Evolutionary conservation across 92 coral and sea anemone genomes (phyloP).

Genomic region (Siderastrea radians): DNA sequence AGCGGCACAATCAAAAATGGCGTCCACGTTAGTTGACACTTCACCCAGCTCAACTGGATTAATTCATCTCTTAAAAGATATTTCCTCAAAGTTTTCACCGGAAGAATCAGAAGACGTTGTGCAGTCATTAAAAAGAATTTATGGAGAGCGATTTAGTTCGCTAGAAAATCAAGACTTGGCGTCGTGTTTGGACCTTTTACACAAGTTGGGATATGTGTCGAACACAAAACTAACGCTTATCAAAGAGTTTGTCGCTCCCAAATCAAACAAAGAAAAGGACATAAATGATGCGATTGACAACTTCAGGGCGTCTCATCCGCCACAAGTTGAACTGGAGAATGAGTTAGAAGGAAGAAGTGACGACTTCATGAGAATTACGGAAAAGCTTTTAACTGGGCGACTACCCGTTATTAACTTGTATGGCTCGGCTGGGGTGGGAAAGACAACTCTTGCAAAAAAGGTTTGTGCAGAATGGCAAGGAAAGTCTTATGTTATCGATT

Average conservation of each 20-base stretch:
- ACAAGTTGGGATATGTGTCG: conserved; percentile 11
- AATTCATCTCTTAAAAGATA: not conserved
- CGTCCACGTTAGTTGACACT: not conserved
- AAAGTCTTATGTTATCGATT: conserved; percentile 17
- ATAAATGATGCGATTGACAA: not conserved
- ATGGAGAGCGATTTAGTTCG: not conserved
- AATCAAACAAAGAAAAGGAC: not conserved
- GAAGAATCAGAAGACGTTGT: conserved; percentile 16
- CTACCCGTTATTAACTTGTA: conserved; percentile 61
- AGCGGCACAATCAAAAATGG: not conserved
- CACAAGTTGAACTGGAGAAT: not conserved
- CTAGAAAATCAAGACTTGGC: not conserved
- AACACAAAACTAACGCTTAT: not conserved
- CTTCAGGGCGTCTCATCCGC: not conserved
- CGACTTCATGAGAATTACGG: conserved; percentile 41
- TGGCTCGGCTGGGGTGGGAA: conserved; percentile 85
- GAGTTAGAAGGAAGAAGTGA: conserved; percentile 52
- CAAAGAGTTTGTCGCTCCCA: conserved; percentile 10
- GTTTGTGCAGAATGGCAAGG: conserved; percentile 21
- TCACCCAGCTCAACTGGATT: not conserved
- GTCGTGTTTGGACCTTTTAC: not conserved
- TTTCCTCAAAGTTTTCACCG: not conserved
- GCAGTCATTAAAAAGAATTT: not conserved
- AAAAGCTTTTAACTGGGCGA: conserved; percentile 27
- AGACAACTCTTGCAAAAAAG: conserved; percentile 75